Base-by-base conservation (phyloP, 1,140 invertebrate genomes). In the Venturia canescens region DNA sequence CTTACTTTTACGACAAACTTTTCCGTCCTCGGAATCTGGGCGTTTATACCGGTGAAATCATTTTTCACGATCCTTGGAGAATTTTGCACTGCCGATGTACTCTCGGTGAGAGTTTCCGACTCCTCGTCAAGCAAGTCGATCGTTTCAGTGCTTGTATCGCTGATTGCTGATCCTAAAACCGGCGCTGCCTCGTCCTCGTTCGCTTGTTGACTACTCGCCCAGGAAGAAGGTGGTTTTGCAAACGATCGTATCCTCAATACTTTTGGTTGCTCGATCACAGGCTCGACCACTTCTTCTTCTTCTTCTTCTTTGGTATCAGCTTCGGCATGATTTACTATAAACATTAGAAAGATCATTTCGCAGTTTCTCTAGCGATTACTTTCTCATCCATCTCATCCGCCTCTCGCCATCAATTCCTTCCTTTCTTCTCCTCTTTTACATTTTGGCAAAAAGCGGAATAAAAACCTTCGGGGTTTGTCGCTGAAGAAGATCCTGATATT, bases 211-310 rank as follows among this genome's bases (percentile, higher is more conserved):
- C 18, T 76, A 63, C 87, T 86, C 9, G 85, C 67, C 88, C 88
- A 89, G 3, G 86, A 88, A 0, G 75, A 83, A 0, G 87, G 86
- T n/a, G 85, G 85, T 79, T 89, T 91, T n/a, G 90, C 90, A 74
- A 91, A 91, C 23, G 88, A 86, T 50, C 88, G 79, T 21, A 90
- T 83, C 78, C 89, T 84, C 53, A 91, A 27, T 16, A 53, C 18
- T 53, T 53, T 53, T 11, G 50, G 50, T 53, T 53, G 50, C n/a
- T 53, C 50, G 50, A 53, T 53, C 16, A n/a, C 16, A 53, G 60
- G 4, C 23, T 63, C 60, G 23, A 26, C 3, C 60, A 23, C n/a
- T 6, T 3, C 23, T 27, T 63, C 23, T 57, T 57, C 53, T 23
- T 9, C n/a, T 6, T 3, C 23, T 27, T 63, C 23, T 57, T 57